Evolutionary conservation across 2,888 invertebrate species (phyloP).

Genomic region (Drosophila peninsularis): DNA sequence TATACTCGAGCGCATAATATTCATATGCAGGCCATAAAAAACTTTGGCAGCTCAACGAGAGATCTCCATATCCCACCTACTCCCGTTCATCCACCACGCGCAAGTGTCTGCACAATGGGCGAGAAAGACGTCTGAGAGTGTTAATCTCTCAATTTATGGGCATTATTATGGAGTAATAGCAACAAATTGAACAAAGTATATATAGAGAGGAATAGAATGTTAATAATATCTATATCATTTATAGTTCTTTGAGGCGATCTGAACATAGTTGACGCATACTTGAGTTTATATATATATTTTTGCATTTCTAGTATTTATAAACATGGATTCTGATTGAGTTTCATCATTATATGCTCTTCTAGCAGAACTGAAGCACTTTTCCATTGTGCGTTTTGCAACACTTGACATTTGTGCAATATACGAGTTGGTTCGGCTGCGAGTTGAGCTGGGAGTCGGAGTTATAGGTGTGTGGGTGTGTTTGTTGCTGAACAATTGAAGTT

Average conservation of each 20-base stretch:
- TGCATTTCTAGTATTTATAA: neutral
- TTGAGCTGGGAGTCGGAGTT: constrained; percentile 29
- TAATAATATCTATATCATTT: neutral
- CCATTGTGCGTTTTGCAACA: constrained; percentile 50
- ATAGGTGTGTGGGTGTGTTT: constrained; percentile 44
- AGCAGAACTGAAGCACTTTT: neutral
- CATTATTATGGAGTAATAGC: neutral
- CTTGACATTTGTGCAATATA: constrained; percentile 62
- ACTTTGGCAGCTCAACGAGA: constrained; percentile 81
- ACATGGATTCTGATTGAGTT: neutral
- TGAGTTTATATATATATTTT: neutral
- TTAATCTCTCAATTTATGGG: constrained; percentile 2
- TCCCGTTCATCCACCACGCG: constrained; percentile 3
- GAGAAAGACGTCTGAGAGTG: neutral
- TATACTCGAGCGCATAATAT: constrained; percentile 81
- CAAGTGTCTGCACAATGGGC: constrained; percentile 29
- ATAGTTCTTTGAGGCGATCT: neutral
- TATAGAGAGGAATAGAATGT: too few relatives aligned
- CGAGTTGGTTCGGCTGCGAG: constrained; percentile 35
- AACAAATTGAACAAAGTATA: too few relatives aligned
- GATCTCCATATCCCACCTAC: constrained; percentile 42
- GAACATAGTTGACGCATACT: neutral
- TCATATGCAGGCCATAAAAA: constrained; percentile 80
- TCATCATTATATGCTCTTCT: neutral
- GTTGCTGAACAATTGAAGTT: constrained; percentile 76